phyloP scores from a whole-genome alignment of 2,113 vertebrate species.

The Chionodraco myersi region DNA sequence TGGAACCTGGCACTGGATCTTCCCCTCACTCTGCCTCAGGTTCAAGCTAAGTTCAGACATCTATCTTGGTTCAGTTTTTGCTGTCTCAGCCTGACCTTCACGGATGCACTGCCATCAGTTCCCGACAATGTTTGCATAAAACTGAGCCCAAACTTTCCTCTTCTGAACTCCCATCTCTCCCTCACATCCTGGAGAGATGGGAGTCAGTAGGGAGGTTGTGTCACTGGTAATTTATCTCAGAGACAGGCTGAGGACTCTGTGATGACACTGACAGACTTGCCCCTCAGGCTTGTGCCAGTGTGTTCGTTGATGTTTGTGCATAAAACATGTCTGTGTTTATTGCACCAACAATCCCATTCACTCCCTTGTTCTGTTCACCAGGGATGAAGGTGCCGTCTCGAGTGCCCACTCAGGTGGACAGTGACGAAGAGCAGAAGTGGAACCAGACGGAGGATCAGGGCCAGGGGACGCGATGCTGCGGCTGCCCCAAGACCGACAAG shows the following conservation, averaged over 20 bases:
- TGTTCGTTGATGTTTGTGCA: not conserved
- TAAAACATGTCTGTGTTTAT: conserved; percentile 13
- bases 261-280: conserved; percentile 48
- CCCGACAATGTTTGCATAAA: conserved; percentile 8
- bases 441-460: conserved; percentile 90
- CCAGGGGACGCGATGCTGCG: conserved; percentile 85
- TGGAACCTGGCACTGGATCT: not conserved
- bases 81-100: conserved; percentile 2
- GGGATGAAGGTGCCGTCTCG: conserved; percentile 93
- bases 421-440: conserved; percentile 86
- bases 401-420: conserved; percentile 89
- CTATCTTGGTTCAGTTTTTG: conserved; percentile 43
- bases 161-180: conserved; percentile 35
- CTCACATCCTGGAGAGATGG: conserved; percentile 29
- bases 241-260: conserved; percentile 31
- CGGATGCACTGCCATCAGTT: conserved; percentile 14
- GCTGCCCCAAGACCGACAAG: conserved; percentile 95
- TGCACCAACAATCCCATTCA: conserved; percentile 5
- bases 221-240: conserved; percentile 63
- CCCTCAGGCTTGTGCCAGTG: conserved; percentile 13
- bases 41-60: conserved; percentile 57
- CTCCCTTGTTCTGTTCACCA: conserved; percentile 53
- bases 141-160: conserved; percentile 13
- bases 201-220: conserved; percentile 51
- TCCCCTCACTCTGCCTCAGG: conserved; percentile 8